phyloP scores from a whole-genome alignment of 2,888 invertebrate genomes.

The Drosophila bunnanda region DNA sequence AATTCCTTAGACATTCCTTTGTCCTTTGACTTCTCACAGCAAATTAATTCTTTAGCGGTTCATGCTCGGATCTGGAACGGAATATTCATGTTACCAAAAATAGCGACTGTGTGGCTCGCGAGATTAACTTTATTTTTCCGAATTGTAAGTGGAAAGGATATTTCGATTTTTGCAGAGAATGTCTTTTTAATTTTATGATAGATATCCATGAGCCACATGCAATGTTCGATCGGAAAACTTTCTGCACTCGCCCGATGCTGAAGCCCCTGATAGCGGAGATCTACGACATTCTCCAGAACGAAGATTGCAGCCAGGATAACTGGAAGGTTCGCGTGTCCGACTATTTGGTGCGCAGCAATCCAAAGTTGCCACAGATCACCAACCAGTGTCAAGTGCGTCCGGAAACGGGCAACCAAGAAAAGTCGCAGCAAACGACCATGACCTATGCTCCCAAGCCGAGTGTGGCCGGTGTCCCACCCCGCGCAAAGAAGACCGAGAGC shows the following conservation, averaged over 20 bases:
- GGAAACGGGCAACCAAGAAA: slow-evolving; percentile 55
- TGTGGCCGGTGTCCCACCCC: slow-evolving; percentile 14
- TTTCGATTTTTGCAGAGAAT: background rate
- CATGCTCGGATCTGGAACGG: slow-evolving; percentile 87
- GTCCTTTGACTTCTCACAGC: too few relatives aligned
- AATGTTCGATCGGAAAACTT: slow-evolving; percentile 70
- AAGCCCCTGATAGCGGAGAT: slow-evolving; percentile 65
- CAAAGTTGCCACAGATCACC: slow-evolving; percentile 60
- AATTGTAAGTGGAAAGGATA: slow-evolving; percentile 83
- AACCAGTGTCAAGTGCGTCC: slow-evolving; percentile 67
- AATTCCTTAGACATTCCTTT: too few relatives aligned
- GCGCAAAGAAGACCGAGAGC: slow-evolving; percentile 40
- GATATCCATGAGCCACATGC: slow-evolving; percentile 91
- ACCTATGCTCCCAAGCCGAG: slow-evolving; percentile 40
- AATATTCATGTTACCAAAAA: slow-evolving; percentile 94
- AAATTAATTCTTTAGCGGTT: slow-evolving; percentile 86
- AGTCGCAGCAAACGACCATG: slow-evolving; percentile 66
- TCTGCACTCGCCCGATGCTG: slow-evolving; percentile 64
- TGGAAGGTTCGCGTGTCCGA: slow-evolving; percentile 75
- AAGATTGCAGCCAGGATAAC: slow-evolving; percentile 57
- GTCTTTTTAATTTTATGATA: slow-evolving; percentile 73
- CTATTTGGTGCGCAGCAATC: slow-evolving; percentile 68
- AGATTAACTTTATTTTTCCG: slow-evolving; percentile 95
- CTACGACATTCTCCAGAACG: slow-evolving; percentile 65
- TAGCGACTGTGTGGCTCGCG: slow-evolving; percentile 88